Evolutionary conservation across 2,888 invertebrate species (phyloP).

Genomic region (Cyclophora albipunctata): DNA sequence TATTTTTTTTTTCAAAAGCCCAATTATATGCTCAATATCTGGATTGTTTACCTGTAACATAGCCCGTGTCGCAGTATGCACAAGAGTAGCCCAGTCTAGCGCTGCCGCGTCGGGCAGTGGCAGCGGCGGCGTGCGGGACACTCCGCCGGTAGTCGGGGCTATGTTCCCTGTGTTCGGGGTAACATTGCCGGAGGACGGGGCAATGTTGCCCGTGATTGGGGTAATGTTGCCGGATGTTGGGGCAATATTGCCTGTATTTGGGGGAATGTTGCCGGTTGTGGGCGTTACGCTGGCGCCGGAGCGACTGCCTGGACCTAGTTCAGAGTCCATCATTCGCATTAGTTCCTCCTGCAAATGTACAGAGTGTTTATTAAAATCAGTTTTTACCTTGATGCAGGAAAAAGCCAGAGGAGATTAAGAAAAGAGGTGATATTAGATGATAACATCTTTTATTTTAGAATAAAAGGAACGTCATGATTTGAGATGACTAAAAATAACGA

Average conservation of each 20-base stretch:
- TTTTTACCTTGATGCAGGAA: not conserved
- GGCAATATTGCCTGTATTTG: too few species aligned
- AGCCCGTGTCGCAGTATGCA: constrained; percentile 85
- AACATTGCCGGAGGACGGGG: too few species aligned
- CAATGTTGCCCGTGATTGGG: too few species aligned
- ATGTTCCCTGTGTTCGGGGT: too few species aligned
- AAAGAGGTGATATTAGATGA: too few species aligned
- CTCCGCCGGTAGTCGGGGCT: not conserved
- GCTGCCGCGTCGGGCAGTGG: constrained; percentile 81
- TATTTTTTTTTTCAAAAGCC: not conserved
- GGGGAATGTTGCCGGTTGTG: too few species aligned
- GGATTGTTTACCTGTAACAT: constrained; percentile 71
- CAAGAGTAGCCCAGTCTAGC: constrained; percentile 87
- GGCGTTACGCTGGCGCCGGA: too few species aligned
- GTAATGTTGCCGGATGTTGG: too few species aligned
- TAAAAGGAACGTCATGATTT: too few species aligned
- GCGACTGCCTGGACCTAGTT: constrained; percentile 55
- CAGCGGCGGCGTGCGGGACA: constrained; percentile 43
- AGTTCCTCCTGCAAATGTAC: constrained; percentile 83
- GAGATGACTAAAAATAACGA: not conserved
- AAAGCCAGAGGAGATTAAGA: too few species aligned
- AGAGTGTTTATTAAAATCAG: not conserved
- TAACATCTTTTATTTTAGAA: too few species aligned
- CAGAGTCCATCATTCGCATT: constrained; percentile 90
- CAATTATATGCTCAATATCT: not conserved